Conservation (phyloP, 2,888 invertebrate species). For the Neuroscelio doddi region DNA sequence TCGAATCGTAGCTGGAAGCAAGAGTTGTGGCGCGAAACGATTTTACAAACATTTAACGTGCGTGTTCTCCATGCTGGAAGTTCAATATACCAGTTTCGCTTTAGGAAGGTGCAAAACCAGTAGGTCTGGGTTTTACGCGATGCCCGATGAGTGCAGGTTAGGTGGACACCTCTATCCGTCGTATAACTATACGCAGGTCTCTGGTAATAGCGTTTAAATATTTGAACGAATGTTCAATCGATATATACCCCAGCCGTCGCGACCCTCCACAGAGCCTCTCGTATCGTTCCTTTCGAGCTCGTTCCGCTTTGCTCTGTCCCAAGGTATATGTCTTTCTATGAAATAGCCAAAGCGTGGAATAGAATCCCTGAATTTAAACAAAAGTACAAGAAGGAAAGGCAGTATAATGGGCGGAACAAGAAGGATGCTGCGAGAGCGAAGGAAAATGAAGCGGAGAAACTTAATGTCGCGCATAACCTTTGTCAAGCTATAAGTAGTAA, state of each 20-base stretch:
- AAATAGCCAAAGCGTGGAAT: slow-evolving; percentile 64
- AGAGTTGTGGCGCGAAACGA: too few relatives aligned
- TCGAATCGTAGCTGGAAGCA: too few relatives aligned
- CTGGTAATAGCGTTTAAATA: slow-evolving; percentile 69
- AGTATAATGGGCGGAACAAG: slow-evolving; percentile 15
- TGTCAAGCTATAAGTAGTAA: slow-evolving; percentile 23
- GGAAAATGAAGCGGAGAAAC: slow-evolving; percentile 21
- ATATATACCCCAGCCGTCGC: slow-evolving; percentile 56
- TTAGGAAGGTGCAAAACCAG: slow-evolving; percentile 2
- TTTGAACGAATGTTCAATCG: slow-evolving; percentile 69
- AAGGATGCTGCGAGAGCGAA: not conserved
- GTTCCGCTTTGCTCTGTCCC: slow-evolving; percentile 48
- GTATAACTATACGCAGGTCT: slow-evolving; percentile 56
- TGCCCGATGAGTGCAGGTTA: slow-evolving; percentile 26
- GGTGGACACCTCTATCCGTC: slow-evolving; percentile 29
- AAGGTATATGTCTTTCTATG: slow-evolving; percentile 57
- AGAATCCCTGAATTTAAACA: slow-evolving; percentile 59
- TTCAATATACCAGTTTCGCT: not conserved
- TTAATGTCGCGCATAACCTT: slow-evolving; percentile 24
- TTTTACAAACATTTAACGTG: slow-evolving; percentile 5
- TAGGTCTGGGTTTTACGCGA: slow-evolving; percentile 11
- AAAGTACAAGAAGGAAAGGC: slow-evolving; percentile 24
- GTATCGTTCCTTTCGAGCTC: slow-evolving; percentile 49
- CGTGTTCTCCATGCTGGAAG: not conserved
- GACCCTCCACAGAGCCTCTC: slow-evolving; percentile 26